A percentile compares a stretch with the other conserved stretches of the same genome.
phyloP scores from a whole-genome alignment of 2,113 vertebrate genomes.

The Lichenostomus cassidix region DNA sequence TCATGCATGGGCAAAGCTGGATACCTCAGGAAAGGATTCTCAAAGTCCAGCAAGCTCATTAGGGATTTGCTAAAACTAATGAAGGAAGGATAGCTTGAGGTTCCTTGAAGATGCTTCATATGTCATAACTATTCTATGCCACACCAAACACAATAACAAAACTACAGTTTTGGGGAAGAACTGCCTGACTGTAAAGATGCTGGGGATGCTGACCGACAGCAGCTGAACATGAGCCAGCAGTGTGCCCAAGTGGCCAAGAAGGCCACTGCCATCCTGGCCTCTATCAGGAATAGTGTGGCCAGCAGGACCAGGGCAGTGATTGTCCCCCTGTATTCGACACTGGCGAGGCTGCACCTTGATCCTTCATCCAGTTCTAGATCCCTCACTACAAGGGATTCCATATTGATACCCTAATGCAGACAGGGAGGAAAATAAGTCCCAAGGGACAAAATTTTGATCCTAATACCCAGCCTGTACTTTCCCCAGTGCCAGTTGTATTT shows the following conservation, averaged over 20 bases:
- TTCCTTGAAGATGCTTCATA: not conserved
- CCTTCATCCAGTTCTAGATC: not conserved
- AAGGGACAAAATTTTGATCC: not conserved
- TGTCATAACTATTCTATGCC: not conserved
- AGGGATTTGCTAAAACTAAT: not conserved
- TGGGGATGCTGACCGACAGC: not conserved
- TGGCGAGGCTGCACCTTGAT: not conserved
- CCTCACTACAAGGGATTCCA: too few species aligned
- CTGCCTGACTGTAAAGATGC: not conserved
- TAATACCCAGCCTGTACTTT: not conserved
- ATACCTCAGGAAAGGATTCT: not conserved
- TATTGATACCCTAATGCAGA: not conserved
- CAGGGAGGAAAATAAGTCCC: not conserved
- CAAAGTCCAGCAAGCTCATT: not conserved
- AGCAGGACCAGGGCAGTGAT: not conserved
- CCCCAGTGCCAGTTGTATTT: fast-evolving
- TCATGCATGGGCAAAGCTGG: not conserved
- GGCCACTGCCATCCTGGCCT: not conserved
- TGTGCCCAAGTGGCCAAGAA: not conserved
- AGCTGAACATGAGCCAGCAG: not conserved
- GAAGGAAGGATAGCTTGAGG: not conserved
- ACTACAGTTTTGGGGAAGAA: not conserved
- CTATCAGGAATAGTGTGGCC: not conserved
- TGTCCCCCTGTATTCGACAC: fast-evolving
- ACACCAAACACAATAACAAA: not conserved